Conservation (phyloP, 2,113 vertebrate species). For the Chloebia gouldiae region DNA sequence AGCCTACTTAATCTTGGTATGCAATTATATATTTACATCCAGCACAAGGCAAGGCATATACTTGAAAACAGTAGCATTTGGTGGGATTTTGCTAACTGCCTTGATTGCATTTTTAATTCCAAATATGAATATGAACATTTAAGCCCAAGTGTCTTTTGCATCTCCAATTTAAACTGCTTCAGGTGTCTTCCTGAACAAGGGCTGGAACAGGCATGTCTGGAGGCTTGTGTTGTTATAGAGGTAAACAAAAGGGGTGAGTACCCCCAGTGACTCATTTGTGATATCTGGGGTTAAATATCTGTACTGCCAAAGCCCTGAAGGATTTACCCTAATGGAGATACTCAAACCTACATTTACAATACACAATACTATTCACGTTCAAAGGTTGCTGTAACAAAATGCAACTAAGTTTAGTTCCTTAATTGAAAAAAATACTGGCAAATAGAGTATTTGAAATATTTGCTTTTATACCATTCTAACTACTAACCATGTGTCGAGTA, state of each 20-base stretch:
- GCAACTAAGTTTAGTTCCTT: background rate
- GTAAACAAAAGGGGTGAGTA: background rate
- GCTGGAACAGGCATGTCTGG: background rate
- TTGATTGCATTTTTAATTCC: slow-evolving; percentile 62
- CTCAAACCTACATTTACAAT: background rate
- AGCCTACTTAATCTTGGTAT: slow-evolving; percentile 5
- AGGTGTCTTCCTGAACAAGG: background rate
- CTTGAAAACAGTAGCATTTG: slow-evolving; percentile 43
- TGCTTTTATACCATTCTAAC: background rate
- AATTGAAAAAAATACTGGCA: background rate
- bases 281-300: background rate
- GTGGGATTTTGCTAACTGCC: slow-evolving; percentile 36
- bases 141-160: slow-evolving; percentile 17
- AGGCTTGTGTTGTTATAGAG: background rate
- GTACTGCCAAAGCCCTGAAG: background rate
- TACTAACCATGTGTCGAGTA: background rate
- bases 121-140: slow-evolving; percentile 33
- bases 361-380: background rate
- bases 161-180: slow-evolving; percentile 27
- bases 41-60: slow-evolving; percentile 11
- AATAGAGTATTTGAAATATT: background rate
- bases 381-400: background rate
- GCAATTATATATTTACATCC: slow-evolving; percentile 38
- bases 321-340: background rate
- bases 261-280: background rate